Base-by-base conservation (phyloP, 2,113 vertebrate genomes). In the Telmatochromis brachygnathus region DNA sequence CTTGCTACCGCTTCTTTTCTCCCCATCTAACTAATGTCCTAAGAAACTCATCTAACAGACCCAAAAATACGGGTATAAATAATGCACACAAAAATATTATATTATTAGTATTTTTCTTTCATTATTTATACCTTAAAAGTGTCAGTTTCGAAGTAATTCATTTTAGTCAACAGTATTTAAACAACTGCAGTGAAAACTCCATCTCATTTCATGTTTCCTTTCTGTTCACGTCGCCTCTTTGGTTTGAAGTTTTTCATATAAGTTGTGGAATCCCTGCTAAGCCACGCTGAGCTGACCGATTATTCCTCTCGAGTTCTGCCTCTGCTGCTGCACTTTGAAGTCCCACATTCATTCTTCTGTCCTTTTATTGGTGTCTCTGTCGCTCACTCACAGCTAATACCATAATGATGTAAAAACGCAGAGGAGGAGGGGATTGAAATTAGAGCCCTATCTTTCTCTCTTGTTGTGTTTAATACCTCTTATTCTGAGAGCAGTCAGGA, bases 401-500 rank as follows among this genome's bases (percentile, higher is more conserved):
- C 91, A 90, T 93, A 93, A 96, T 92, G 91, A 95, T 87, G 85
- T 88, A 87, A 83, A 91, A 91, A 92, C 51, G 88, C 58, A 82
- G 86, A 85, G 93, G 86, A 91, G 92, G 91, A 93, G 92, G 90
- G 91, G 88, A 87, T 94, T 95, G 93, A 91, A 94, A 91, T 89
- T 89, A 90, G 91, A 89, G 85, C 83, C 51, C 84, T 88, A 53
- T 86, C 87, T 90, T 91, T 95, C 92, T 85, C 70, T 86, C 85
- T 91, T 93, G 89, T 95, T 94, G 90, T 91, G 85, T 94, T 92
- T 95, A 96, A 95, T 95, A 79, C 93, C 93, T 95, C 94, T 94
- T 94, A 94, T 93, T 95, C 91, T 94, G 88, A 94, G 90, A 83
- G 93, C 91, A 91, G 86, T 91, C 84, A 82, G 84, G 82, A 87